Evolutionary conservation across 2,797 vertebrate genomes (phyloP), one percentile per base, ranked within the genome.

Genomic region (Hemitrygon akajei): DNA sequence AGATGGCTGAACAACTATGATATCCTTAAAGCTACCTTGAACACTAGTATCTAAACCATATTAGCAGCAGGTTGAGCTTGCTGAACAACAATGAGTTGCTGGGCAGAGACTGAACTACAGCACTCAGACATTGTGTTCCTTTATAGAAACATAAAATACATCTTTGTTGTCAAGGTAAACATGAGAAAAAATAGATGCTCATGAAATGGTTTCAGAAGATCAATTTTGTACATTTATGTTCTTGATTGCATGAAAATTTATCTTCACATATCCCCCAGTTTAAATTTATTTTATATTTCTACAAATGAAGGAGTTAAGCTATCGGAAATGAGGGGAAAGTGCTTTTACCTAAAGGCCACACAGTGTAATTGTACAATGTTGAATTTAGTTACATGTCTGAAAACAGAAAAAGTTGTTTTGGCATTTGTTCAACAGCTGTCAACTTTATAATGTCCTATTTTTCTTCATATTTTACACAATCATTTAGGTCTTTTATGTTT

Each of bases 381-480:
- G 56, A 58, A 86, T 86, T 86, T 86, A 10, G 81, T 84, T 84
- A 84, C 56, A 30, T 86, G 82, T 56, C 56, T 86, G 56, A 60
- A 56, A 86, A 2, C 9, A 30, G 82, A 86, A 60, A 47, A 86
- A 40, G 56, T 60, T 58, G 47, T 86, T 0, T 73, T 86, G 82
- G 82, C 82, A 60, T 86, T 58, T 86, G 25, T 86, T 56, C 82
- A 86, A 86, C 56, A 60, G 27, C 82, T 30, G 82, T 86, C 82
- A 86, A 86, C 58, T 86, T 86, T 60, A 60, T 86, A 60, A 56
- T 16, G 56, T 14, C 47, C 1, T 86, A 56, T 60, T 86, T 30
- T 60, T 56, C 30, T 60, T 86, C 60, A 82, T 86, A 86, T 60
- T 86, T 86, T 16, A n/a, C 58, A 60, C 12, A 60, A 60, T 82